Percentiles rank a stretch among this genome's conserved stretches.
Evolutionary conservation across 2,888 invertebrate genomes (phyloP).

Genomic region (Leptinotarsa tumamoca): DNA sequence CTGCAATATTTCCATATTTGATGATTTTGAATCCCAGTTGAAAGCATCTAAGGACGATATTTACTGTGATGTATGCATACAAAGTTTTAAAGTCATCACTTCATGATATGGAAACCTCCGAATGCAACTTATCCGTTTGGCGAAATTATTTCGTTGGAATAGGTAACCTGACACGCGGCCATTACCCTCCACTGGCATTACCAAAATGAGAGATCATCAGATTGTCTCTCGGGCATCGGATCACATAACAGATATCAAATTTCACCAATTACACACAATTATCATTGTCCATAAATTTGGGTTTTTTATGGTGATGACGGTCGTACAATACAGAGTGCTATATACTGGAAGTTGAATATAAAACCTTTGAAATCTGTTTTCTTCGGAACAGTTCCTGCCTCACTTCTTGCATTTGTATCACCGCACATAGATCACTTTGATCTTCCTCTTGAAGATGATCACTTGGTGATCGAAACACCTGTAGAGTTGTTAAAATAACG

Average conservation of each 20-base stretch:
- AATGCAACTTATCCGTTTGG: background rate
- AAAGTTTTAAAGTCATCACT: background rate
- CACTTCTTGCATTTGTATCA: too few relatives aligned
- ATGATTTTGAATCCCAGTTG: too few relatives aligned
- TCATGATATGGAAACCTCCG: background rate
- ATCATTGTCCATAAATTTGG: background rate
- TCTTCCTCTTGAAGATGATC: too few relatives aligned
- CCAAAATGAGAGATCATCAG: background rate
- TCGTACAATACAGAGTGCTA: background rate
- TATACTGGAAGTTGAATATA: background rate
- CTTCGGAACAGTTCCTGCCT: too few relatives aligned
- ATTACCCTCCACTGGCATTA: background rate
- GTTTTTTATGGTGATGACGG: background rate
- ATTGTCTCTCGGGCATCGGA: slow-evolving; percentile 6
- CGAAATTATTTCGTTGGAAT: background rate
- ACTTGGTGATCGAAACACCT: too few relatives aligned
- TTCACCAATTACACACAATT: slow-evolving; percentile 3
- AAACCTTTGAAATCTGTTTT: background rate
- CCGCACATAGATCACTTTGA: too few relatives aligned
- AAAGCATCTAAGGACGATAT: too few relatives aligned
- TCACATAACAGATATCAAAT: slow-evolving; percentile 6
- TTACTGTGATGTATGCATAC: too few relatives aligned
- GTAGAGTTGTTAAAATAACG: too few relatives aligned
- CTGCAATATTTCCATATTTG: too few relatives aligned
- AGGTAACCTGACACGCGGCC: background rate